These are phyloP conservation scores for Aphyosemion australe DNA, from an alignment of 2,113 vertebrate species.

Conservation along the genomic window DNA sequence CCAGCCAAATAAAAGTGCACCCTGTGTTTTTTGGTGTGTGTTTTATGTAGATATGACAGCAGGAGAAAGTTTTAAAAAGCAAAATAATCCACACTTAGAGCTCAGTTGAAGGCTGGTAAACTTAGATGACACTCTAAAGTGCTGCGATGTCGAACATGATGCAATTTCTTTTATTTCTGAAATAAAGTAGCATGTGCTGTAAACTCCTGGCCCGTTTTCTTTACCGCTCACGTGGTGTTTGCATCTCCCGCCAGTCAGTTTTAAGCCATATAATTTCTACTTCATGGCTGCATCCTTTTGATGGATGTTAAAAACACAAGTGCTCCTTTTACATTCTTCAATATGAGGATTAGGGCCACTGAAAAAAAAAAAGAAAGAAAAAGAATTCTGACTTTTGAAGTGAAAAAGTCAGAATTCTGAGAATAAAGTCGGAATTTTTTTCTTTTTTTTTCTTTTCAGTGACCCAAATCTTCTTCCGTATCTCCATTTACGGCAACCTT, in stretches of 20 bases:
- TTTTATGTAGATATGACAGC: not conserved
- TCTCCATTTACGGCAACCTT: too few relatives aligned
- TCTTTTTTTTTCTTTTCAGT: too few relatives aligned
- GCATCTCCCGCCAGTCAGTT: constrained; percentile 1
- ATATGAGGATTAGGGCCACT: too few relatives aligned
- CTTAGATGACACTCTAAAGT: not conserved
- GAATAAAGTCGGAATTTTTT: too few relatives aligned
- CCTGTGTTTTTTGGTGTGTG: not conserved
- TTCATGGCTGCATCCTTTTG: constrained; percentile 18
- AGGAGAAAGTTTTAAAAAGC: not conserved
- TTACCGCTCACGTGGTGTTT: constrained; percentile 3
- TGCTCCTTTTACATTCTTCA: not conserved
- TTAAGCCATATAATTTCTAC: constrained; percentile 8
- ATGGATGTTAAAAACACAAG: not conserved
- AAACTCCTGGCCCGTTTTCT: not conserved
- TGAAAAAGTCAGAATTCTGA: too few relatives aligned
- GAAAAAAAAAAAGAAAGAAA: too few relatives aligned
- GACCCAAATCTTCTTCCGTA: too few relatives aligned
- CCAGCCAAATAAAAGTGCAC: not conserved
- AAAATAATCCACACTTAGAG: not conserved
- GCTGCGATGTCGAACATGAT: not conserved
- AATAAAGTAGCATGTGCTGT: not conserved
- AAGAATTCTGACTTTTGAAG: too few relatives aligned
- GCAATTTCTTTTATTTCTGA: constrained; percentile 8
- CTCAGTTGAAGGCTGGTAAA: not conserved